Base-by-base conservation (phyloP, 2,797 vertebrate species). In the Xenentodon cancila region DNA sequence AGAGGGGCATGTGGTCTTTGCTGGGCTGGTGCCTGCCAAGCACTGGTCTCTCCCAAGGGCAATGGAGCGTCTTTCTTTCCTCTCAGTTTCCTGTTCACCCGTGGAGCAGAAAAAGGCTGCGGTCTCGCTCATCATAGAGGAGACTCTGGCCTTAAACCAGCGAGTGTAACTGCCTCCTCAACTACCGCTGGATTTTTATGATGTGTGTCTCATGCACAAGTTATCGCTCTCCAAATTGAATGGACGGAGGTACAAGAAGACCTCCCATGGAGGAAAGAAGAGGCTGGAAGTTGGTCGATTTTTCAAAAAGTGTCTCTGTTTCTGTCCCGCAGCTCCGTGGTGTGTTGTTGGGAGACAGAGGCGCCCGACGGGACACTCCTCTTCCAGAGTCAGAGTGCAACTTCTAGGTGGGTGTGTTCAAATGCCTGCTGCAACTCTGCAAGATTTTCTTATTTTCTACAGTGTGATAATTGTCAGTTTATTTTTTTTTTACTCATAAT, bases 261-360 rank as follows among this genome's bases (percentile, higher is more conserved):
- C 11, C 34, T 37, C 34, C 11, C 32, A 32, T 11, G 32, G 30
- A 34, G 30, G 30, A 15, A 0, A 59, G 59, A 42, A 20, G 30
- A 52, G 20, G 3, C 34, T 37, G 34, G 34, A 37, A 59, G 34
- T 19, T 49, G 11, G 11, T 53, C 55, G 9, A 54, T 40, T 71
- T 25, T 25, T n/a, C n/a, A 25, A 42, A 61, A 20, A 65, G 11
- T 62, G 12, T 16, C 44, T 62, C 27, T 62, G 49, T 76, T 69
- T 73, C 49, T 75, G 21, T 43, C 55, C 68, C 9, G 50, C 77
- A 92, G 91, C 81, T 86, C 81, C 63, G 68, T 64, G 84, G 78
- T 73, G 67, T 71, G 79, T 57, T 48, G 78, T 59, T 75, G 81
- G 81, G 73, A 80, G 80, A 82, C 81, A 73, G 80, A 76, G 87